Percentiles rank a stretch among this genome's conserved stretches.
phyloP scores from a whole-genome alignment of 1,140 invertebrate species.

The Megathymus violae region DNA sequence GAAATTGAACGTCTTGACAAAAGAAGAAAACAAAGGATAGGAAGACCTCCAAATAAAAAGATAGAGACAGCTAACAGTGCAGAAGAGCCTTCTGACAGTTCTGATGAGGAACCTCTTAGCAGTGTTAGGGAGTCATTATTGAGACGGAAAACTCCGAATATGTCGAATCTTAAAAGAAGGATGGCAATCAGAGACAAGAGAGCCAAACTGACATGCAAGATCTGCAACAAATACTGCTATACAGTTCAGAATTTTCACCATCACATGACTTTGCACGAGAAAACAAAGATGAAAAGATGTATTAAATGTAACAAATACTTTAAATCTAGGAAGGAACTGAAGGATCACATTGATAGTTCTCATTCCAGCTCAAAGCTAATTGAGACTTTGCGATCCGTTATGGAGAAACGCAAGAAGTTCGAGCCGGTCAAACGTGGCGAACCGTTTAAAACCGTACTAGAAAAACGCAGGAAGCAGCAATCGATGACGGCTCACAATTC shows the following conservation, averaged over 20 bases:
- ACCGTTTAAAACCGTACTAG: background rate
- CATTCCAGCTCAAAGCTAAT: conserved; percentile 65
- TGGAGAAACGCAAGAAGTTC: conserved; percentile 54
- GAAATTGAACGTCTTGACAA: conserved; percentile 27
- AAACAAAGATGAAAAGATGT: conserved; percentile 51
- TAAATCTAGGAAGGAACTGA: conserved; percentile 47
- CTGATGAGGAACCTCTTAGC: conserved; percentile 50
- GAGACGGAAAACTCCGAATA: conserved; percentile 1
- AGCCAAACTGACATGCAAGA: conserved; percentile 55
- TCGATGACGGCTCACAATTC: background rate
- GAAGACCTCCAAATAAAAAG: conserved; percentile 8
- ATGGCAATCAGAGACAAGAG: conserved; percentile 18
- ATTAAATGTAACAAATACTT: conserved; percentile 65
- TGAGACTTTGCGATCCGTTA: conserved; percentile 64
- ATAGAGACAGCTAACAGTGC: background rate
- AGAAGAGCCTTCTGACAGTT: conserved; percentile 40
- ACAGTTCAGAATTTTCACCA: conserved; percentile 70
- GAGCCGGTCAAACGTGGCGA: conserved; percentile 4
- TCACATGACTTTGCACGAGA: conserved; percentile 58
- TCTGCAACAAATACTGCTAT: conserved; percentile 68
- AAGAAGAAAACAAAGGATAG: conserved; percentile 32
- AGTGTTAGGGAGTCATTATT: conserved; percentile 16
- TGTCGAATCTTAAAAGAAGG: conserved; percentile 29
- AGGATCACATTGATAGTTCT: conserved; percentile 52
- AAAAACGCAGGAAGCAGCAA: conserved; percentile 1